Base-by-base conservation (phyloP, 2,888 invertebrate species). In the Anagyrus pseudococci region DNA sequence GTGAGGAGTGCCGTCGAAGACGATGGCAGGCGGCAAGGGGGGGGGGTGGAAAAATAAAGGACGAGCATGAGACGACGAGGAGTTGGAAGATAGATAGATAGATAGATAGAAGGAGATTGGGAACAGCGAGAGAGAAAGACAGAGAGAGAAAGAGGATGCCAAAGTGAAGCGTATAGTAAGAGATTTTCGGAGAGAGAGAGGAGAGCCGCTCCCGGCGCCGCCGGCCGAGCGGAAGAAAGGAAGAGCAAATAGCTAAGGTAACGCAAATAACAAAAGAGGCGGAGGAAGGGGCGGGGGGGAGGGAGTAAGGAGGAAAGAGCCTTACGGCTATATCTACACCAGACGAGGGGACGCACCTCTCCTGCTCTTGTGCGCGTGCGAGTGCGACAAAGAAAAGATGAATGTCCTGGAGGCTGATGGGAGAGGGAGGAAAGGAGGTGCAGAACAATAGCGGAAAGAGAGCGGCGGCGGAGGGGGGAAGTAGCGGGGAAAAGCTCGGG, bases 231-330 rank as follows among this genome's bases (percentile, higher is more conserved):
- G 23, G 26, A 37, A 33, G 23, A 47, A 55, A 50, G 50, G 19
- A 29, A 50, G 61, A 56, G 61, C 48, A 60, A 61, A 61, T 29
- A 62, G 50, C 56, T 29, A 20, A 44, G 63, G 58, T 47, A 58
- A 47, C 43, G 55, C 63, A 58, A 64, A 64, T 64, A 64, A 62
- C 62, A 62, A 62, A 62, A 64, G 63, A 58, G 33, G 25, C 29
- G 26, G 19, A 20, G 13, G 29, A 47, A n/a, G 37, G 22, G 20
- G 20, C n/a, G 19, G 26, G 40, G n/a, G n/a, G n/a, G n/a, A n/a
- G n/a, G n/a, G n/a, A n/a, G n/a, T n/a, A n/a, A n/a, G n/a, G n/a
- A n/a, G n/a, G n/a, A n/a, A n/a, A n/a, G n/a, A n/a, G n/a, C n/a
- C n/a, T n/a, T n/a, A n/a, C n/a, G n/a, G n/a, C n/a, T n/a, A n/a